These are phyloP conservation scores for Oncorhynchus mykiss DNA, from an alignment of 2,113 vertebrate genomes.

Conservation along the genomic window DNA sequence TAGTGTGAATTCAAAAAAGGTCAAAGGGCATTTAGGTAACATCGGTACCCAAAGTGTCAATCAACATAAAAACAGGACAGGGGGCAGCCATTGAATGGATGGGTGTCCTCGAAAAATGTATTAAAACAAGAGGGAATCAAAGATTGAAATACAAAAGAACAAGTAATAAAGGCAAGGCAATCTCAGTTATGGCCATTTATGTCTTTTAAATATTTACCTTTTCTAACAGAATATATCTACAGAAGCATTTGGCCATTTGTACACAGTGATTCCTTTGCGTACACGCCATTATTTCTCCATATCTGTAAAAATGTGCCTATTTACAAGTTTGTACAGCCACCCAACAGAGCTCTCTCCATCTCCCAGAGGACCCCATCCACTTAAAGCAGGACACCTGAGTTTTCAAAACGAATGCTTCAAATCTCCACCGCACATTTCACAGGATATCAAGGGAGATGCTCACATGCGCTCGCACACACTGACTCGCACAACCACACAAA, in stretches of 20 bases:
- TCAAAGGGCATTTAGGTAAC: constrained; percentile 59
- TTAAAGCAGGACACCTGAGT: constrained; percentile 95
- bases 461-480: constrained; percentile 13
- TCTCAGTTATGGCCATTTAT: constrained; percentile 80
- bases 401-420: constrained; percentile 81
- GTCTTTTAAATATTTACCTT: constrained; percentile 81
- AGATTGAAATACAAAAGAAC: constrained; percentile 73
- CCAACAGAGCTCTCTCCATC: constrained; percentile 73
- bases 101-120: constrained; percentile 73
- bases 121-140: constrained; percentile 64
- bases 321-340: constrained; percentile 87
- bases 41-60: constrained; percentile 26
- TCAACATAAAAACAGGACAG: constrained; percentile 62
- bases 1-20: constrained; percentile 36
- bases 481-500: constrained; percentile 24
- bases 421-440: constrained; percentile 77
- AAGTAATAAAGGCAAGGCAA: constrained; percentile 86
- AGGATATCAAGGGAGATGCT: constrained; percentile 62
- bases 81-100: constrained; percentile 66
- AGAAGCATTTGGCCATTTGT: constrained; percentile 85
- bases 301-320: constrained; percentile 85
- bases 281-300: constrained; percentile 66
- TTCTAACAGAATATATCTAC: constrained; percentile 83
- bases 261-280: constrained; percentile 84
- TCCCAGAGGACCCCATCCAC: constrained; percentile 76